Percentiles rank a stretch among this genome's conserved stretches.
These are phyloP conservation scores for Ptilonorhynchus violaceus DNA, from an alignment of 2,113 vertebrate genomes.

Conservation along the genomic window DNA sequence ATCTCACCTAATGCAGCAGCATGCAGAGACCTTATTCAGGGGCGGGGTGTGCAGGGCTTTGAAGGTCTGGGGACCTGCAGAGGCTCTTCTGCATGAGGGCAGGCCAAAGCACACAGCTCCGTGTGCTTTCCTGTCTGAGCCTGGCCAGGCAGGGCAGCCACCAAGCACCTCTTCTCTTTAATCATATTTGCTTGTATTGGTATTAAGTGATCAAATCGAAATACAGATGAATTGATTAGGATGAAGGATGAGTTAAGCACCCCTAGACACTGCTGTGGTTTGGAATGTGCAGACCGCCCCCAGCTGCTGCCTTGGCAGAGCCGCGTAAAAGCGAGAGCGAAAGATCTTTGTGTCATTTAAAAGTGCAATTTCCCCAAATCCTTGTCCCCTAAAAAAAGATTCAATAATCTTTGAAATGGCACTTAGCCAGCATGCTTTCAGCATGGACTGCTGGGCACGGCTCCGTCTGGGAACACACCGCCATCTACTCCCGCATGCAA, in stretches of 20 bases:
- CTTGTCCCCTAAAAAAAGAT: not conserved
- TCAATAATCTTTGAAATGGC: not conserved
- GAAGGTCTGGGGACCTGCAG: slow-evolving; percentile 48
- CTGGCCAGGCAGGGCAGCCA: not conserved
- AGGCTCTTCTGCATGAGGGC: slow-evolving; percentile 44
- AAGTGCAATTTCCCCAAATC: not conserved
- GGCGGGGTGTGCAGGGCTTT: slow-evolving; percentile 51
- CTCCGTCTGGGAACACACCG: not conserved
- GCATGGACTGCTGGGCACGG: fast-evolving
- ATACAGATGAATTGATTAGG: not conserved
- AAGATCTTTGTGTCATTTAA: not conserved
- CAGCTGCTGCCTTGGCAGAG: not conserved
- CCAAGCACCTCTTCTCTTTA: not conserved
- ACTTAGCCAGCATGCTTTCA: not conserved
- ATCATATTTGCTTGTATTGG: not conserved
- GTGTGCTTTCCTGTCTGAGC: not conserved
- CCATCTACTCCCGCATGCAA: not conserved
- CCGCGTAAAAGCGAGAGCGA: not conserved
- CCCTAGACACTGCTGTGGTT: not conserved
- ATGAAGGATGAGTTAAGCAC: not conserved
- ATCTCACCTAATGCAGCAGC: slow-evolving; percentile 59
- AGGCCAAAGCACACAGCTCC: not conserved
- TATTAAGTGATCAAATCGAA: not conserved
- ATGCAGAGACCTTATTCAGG: slow-evolving; percentile 83
- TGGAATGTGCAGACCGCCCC: fast-evolving